phyloP scores from a whole-genome alignment of 2,797 vertebrate species.

The Botia almorhae region DNA sequence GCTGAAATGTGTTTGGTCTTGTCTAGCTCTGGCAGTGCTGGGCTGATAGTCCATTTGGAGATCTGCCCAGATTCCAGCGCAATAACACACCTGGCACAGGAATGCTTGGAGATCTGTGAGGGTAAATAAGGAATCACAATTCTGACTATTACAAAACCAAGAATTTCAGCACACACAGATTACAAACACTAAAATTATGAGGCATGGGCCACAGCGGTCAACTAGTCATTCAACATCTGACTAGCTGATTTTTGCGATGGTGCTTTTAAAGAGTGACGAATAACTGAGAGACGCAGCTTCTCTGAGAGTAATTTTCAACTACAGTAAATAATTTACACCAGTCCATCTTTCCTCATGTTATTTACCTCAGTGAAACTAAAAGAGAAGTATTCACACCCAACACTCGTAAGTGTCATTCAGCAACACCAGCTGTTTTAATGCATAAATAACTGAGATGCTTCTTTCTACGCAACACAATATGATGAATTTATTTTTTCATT shows the following conservation, averaged over 20 bases:
- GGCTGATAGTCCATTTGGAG: slow-evolving; percentile 76
- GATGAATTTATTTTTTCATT: too few species aligned
- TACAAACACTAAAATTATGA: not conserved
- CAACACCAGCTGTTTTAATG: too few species aligned
- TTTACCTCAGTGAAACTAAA: not conserved
- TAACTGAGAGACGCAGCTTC: not conserved
- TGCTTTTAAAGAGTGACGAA: not conserved
- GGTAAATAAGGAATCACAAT: slow-evolving; percentile 24
- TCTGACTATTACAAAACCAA: not conserved
- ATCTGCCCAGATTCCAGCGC: slow-evolving; percentile 77
- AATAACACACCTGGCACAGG: slow-evolving; percentile 82
- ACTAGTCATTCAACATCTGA: not conserved
- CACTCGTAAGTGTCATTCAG: too few species aligned
- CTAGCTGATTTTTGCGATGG: not conserved
- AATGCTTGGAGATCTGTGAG: slow-evolving; percentile 65
- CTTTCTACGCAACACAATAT: too few species aligned
- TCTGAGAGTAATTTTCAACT: not conserved
- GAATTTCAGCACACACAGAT: not conserved
- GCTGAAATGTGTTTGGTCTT: slow-evolving; percentile 79
- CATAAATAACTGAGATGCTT: too few species aligned
- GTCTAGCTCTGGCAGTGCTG: slow-evolving; percentile 69
- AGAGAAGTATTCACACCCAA: not conserved
- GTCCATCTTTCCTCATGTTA: not conserved
- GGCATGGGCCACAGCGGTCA: not conserved
- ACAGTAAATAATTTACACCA: not conserved